Conservation (phyloP, 2,797 vertebrate genomes). For the Oreonectes daqikongensis region DNA sequence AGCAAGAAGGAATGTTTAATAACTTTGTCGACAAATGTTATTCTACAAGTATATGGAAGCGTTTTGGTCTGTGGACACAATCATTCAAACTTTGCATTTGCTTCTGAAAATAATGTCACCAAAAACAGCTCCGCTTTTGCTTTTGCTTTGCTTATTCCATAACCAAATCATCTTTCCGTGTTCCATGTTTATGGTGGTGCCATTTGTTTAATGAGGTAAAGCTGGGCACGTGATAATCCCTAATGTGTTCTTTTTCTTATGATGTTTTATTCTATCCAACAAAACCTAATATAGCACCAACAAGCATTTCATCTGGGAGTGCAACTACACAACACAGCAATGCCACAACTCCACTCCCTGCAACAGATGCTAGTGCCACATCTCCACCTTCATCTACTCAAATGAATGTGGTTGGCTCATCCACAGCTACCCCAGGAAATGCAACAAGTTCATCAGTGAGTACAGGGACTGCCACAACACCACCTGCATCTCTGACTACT, state of each 20-base stretch:
- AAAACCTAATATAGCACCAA: background rate
- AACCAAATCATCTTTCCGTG: background rate
- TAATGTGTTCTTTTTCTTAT: background rate
- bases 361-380: constrained; percentile 3
- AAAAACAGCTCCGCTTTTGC: background rate
- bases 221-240: background rate
- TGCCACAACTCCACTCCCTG: background rate
- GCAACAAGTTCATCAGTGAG: constrained; percentile 6
- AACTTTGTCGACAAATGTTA: background rate
- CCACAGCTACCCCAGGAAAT: background rate
- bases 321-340: background rate
- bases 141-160: background rate
- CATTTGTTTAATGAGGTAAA: background rate
- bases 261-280: background rate
- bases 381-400: background rate
- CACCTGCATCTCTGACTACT: constrained; percentile 21
- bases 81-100: background rate
- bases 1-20: no score
- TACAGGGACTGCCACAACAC: constrained; percentile 8
- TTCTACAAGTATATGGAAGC: background rate
- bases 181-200: background rate
- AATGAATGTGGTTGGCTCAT: background rate
- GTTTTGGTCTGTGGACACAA: background rate
- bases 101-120: background rate
- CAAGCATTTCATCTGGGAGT: constrained; percentile 4